A percentile compares a stretch with the other conserved stretches of the same genome.
phyloP scores from a whole-genome alignment of 64 coral and sea anemone species.

The Actinia equina region DNA sequence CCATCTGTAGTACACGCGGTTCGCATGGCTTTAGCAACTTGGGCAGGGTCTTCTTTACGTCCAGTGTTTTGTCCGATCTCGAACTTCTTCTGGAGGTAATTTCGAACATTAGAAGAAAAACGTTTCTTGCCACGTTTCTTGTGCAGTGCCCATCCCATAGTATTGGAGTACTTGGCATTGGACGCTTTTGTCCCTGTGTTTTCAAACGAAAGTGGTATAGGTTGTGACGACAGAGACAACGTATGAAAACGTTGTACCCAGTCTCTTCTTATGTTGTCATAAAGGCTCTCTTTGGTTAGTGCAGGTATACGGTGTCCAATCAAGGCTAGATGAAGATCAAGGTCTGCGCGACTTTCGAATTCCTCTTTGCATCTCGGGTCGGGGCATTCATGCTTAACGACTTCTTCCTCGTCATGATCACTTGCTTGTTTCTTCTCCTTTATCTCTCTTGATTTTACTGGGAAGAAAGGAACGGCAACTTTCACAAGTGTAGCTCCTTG shows the following conservation, averaged over 20 bases:
- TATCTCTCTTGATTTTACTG: too few relatives aligned
- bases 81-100: conserved; percentile 36
- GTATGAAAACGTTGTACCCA: conserved; percentile 22
- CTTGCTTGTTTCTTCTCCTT: too few relatives aligned
- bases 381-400: conserved; percentile 30
- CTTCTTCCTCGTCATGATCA: not conserved
- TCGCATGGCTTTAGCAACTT: conserved; percentile 40
- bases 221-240: not conserved
- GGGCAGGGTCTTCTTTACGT: conserved; percentile 1
- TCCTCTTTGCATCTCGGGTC: conserved; percentile 34
- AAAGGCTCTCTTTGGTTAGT: conserved; percentile 12
- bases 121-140: conserved; percentile 1
- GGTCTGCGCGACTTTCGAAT: conserved; percentile 34
- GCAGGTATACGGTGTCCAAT: not conserved
- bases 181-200: not conserved
- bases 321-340: conserved; percentile 42
- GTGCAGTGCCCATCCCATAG: conserved; percentile 43
- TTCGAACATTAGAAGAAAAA: conserved; percentile 13
- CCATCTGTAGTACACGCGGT: conserved; percentile 27
- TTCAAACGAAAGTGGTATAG: conserved; percentile 4
- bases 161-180: not conserved
- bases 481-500: too few relatives aligned
- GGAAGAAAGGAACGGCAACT: too few relatives aligned
- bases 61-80: conserved; percentile 23
- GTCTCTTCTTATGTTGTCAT: conserved; percentile 28